Evolutionary conservation across 2,888 invertebrate genomes (phyloP), one percentile per base, ranked within the genome.

Genomic region (Mythimna vitellina): DNA sequence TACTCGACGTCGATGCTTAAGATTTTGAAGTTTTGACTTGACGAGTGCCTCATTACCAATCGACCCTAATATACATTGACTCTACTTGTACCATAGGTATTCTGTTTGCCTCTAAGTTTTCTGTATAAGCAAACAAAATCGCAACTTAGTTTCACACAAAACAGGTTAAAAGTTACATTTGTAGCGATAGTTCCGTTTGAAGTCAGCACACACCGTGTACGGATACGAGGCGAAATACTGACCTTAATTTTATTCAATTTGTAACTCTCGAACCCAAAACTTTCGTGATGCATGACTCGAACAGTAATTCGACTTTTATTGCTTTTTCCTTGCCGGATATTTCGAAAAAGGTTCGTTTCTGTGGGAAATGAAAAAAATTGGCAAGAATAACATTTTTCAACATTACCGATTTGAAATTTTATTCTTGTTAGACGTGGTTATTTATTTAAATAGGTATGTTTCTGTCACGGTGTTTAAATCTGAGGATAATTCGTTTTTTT

Each of bases 201-300:
- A 73, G 81, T 85, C 81, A 66, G 66, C 79, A 81, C 83, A 86
- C 78, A 78, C 76, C 70, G 61, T 66, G 75, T 79, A 82, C 85
- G 82, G 70, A 82, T 85, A 81, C 80, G 78, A 88, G 84, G 84
- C 88, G 85, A 88, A 89, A 89, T 89, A 85, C 88, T 89, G 90
- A 87, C 93, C 93, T 93, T 93, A 94, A 95, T 95, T 95, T 94
- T 92, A 95, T 95, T 95, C 94, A 94, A 95, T 95, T 95, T 94
- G 93, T 90, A 93, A 94, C 93, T 94, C 92, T 90, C 89, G 89
- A 90, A 92, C 95, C 95, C 95, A 90, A 95, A 95, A 95, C 93
- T 95, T 95, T 92, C 87, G 90, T 95, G 94, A 95, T 93, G 93
- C 92, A 95, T 94, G 93, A 94, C 91, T 94, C 91, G 88, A 92